phyloP scores from a whole-genome alignment of 2,888 invertebrate genomes.

The Brachycybe producta region DNA sequence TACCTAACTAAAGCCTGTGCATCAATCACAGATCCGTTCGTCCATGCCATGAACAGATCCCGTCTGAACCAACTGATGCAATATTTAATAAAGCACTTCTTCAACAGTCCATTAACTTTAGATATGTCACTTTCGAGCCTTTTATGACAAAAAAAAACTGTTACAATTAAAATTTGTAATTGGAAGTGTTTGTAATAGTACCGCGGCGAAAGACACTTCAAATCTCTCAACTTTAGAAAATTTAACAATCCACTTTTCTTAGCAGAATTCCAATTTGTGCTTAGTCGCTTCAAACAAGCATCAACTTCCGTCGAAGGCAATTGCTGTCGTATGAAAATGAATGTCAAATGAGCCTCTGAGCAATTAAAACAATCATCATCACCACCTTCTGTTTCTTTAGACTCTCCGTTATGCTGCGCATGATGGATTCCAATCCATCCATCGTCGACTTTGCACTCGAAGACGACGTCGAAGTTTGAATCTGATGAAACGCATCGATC shows the following conservation, averaged over 20 bases:
- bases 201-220: constrained; percentile 15
- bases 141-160: not conserved
- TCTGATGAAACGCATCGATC: not conserved
- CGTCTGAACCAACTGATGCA: not conserved
- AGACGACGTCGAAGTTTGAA: not conserved
- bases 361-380: no score
- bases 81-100: not conserved
- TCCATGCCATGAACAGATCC: not conserved
- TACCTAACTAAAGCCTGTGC: constrained; percentile 9
- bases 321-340: not conserved
- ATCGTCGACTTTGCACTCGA: not conserved
- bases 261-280: constrained; percentile 20
- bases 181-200: constrained; percentile 5
- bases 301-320: not conserved
- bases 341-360: no score
- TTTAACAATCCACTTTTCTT: constrained; percentile 19
- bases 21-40: constrained; percentile 6
- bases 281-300: not conserved
- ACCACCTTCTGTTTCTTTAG: not conserved
- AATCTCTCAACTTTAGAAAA: constrained; percentile 16
- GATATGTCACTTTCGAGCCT: constrained; percentile 4
- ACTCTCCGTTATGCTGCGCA: not conserved
- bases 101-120: not conserved
- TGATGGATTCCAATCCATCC: not conserved
- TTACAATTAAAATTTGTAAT: not conserved